Percentiles rank a stretch among this genome's conserved stretches.
Conservation (phyloP, 2,113 vertebrate species). For the Limnothrissa miodon region DNA sequence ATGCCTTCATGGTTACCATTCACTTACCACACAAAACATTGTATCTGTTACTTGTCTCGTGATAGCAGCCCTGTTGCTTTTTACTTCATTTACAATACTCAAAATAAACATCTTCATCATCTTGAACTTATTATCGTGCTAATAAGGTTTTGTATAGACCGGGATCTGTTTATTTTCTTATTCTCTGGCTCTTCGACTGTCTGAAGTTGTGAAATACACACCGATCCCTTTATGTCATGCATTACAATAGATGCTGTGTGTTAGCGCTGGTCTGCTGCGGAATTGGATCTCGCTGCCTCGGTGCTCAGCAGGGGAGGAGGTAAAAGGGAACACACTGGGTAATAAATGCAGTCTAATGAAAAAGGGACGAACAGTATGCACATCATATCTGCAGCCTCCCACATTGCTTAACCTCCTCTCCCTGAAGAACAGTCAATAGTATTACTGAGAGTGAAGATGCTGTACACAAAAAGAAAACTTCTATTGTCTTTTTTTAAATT, state of each 20-base stretch:
- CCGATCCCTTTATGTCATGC: neutral
- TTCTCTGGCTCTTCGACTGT: neutral
- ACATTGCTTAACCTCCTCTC: neutral
- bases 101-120: neutral
- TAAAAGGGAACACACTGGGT: neutral
- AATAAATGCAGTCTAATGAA: constrained; percentile 10
- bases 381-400: neutral
- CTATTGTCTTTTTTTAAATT: neutral
- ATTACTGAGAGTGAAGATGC: neutral
- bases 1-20: neutral
- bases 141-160: neutral
- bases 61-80: neutral
- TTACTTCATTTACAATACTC: neutral
- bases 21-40: neutral
- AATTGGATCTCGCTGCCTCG: neutral
- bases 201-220: neutral
- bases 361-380: neutral
- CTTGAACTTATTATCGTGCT: neutral
- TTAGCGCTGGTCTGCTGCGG: neutral
- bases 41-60: neutral
- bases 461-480: neutral
- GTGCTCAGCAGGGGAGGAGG: neutral
- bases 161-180: constrained; percentile 1
- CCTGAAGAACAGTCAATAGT: neutral
- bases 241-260: constrained; percentile 6